Conservation (phyloP, 2,113 vertebrate species). For the Callithrix jacchus region DNA sequence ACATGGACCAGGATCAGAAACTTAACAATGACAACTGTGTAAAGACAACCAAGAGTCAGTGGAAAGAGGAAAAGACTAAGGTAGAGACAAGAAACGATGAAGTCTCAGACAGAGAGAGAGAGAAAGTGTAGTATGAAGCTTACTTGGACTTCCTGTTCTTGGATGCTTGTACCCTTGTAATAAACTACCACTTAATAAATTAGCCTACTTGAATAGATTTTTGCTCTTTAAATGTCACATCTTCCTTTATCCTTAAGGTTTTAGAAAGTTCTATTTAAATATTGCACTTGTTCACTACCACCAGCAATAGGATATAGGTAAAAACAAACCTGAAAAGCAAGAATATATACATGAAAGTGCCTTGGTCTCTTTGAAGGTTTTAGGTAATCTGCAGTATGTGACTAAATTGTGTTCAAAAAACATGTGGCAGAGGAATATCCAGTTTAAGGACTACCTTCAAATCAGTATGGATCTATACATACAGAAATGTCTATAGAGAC, state of each 20-base stretch:
- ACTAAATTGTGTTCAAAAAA: background rate
- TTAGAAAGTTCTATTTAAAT: background rate
- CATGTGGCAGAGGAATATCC: background rate
- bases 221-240: background rate
- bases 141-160: background rate
- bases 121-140: background rate
- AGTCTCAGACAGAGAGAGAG: background rate
- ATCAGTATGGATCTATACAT: background rate
- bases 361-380: background rate
- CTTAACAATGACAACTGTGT: background rate
- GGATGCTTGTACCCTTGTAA: background rate
- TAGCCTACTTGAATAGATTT: background rate
- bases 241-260: background rate
- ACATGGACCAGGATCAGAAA: background rate
- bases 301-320: background rate
- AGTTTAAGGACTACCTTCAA: background rate
- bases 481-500: background rate
- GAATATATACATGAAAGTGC: background rate
- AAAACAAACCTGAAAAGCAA: constrained; percentile 23
- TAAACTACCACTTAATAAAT: background rate
- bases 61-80: background rate
- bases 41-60: background rate
- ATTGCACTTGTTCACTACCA: background rate
- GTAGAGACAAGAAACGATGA: background rate
- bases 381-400: background rate